Conservation (phyloP, 2,888 invertebrate genomes). For the Hypomecis atomaria region DNA sequence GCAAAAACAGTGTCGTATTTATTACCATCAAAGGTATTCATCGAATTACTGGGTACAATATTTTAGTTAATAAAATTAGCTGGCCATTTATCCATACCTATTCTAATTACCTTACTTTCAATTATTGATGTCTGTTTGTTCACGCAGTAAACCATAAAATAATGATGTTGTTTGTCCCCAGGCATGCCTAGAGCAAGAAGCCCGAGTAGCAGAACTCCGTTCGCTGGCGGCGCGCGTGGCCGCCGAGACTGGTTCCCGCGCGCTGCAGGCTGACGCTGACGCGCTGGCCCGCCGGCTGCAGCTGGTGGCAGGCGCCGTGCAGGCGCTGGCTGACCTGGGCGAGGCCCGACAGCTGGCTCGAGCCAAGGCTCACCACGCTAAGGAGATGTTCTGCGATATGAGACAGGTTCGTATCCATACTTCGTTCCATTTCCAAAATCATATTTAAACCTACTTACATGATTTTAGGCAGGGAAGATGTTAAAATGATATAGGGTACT, state of each 20-base stretch:
- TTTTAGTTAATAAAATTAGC: too few species aligned
- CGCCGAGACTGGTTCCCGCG: constrained; percentile 90
- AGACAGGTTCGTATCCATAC: constrained; percentile 85
- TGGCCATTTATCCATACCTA: too few species aligned
- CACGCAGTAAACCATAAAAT: too few species aligned
- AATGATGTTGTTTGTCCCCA: constrained; percentile 55
- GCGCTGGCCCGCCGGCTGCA: constrained; percentile 90
- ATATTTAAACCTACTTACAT: too few species aligned
- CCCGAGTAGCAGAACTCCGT: constrained; percentile 89
- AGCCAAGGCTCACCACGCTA: constrained; percentile 85
- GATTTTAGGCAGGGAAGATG: too few species aligned
- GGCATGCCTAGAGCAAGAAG: constrained; percentile 91
- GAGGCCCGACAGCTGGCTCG: constrained; percentile 87
- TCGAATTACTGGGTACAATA: too few species aligned
- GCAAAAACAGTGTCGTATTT: too few species aligned
- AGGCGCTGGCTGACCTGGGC: constrained; percentile 90
- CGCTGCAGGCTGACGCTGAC: constrained; percentile 91
- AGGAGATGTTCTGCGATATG: constrained; percentile 88
- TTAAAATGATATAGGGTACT: too few species aligned
- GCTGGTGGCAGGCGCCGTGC: constrained; percentile 90
- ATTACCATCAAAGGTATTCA: too few species aligned
- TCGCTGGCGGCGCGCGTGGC: constrained; percentile 91
- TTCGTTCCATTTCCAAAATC: not conserved
- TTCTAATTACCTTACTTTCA: too few species aligned
- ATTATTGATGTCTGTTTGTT: too few species aligned